Percentiles rank a stretch among this genome's conserved stretches.
These are phyloP conservation scores for Catocala sponsa DNA, from an alignment of 2,888 invertebrate species.

Conservation along the genomic window DNA sequence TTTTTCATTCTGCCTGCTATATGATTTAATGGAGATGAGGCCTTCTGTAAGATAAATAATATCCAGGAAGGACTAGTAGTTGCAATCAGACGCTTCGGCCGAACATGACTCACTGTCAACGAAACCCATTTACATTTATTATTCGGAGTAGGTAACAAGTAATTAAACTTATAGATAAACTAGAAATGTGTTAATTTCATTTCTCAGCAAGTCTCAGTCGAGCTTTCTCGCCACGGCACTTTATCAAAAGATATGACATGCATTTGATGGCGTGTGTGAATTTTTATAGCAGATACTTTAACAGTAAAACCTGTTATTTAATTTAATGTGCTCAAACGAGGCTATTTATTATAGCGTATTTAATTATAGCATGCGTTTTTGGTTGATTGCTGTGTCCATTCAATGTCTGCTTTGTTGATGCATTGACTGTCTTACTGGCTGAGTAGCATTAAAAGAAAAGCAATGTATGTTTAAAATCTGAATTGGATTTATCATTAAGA, in stretches of 20 bases:
- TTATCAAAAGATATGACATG: slow-evolving; percentile 6
- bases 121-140: neutral
- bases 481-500: too few relatives aligned
- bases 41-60: too few relatives aligned
- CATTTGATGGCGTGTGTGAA: neutral
- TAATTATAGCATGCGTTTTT: too few relatives aligned
- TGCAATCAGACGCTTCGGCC: neutral
- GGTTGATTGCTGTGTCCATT: too few relatives aligned
- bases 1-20: too few relatives aligned
- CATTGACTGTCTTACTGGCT: too few relatives aligned
- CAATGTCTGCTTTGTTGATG: too few relatives aligned
- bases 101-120: slow-evolving; percentile 33
- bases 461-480: too few relatives aligned
- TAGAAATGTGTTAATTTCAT: slow-evolving; percentile 9
- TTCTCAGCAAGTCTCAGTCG: slow-evolving; percentile 4
- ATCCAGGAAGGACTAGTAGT: neutral
- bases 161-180: slow-evolving; percentile 14
- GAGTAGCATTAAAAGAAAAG: too few relatives aligned
- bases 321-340: too few relatives aligned
- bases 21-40: too few relatives aligned
- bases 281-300: neutral
- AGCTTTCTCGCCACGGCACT: slow-evolving; percentile 2
- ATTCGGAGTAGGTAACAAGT: slow-evolving; percentile 9
- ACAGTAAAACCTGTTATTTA: neutral
- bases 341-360: too few relatives aligned